Base-by-base conservation (phyloP, 2,797 vertebrate species). In the Smutsia gigantea region DNA sequence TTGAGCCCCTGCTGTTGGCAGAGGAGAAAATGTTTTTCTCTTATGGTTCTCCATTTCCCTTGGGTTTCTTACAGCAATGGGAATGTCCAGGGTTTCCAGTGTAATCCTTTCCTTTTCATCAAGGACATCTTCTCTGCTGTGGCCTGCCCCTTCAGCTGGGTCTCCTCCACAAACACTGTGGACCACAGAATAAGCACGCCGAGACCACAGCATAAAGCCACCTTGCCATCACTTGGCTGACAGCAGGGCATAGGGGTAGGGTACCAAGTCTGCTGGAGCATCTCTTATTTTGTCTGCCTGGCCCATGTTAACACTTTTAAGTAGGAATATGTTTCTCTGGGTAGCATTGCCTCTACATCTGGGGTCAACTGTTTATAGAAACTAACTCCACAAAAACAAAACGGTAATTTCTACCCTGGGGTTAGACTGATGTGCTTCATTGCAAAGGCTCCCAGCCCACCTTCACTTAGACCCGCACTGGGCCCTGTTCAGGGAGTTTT, bases 281-380 rank as follows among this genome's bases (percentile, higher is more conserved):
- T 13, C 84, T 23, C 29, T 5, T 18, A 0, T 12, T 59, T 3
- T 29, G 21, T 8, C 77, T 68, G 37, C 37, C 18, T 13, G 29
- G 23, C 31, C 96, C 87, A 82, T 0, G 12, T 63, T 39, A 12
- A 84, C 25, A 19, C 25, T 49, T 78, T 89, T 21, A 88, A 75
- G 57, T 9, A 42, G 5, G 17, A 5, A 18, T 37, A 27, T 21
- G 31, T 82, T 42, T 71, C 69, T 81, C 77, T 25, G 5, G 55
- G 49, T 0, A 84, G n/a, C 31, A 46, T 39, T n/a, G 74, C 3
- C 3, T 75, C 55, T 74, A 37, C 1, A 5, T 27, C 17, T 12
- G 71, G 78, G 31, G n/a, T 59, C 81, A 71, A 74, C 74, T 21
- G 49, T 57, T 37, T 82, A 82, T 31, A 91, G 53, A 94, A 93